Conservation (phyloP, 37 sponge, comb jelly and placozoan species). For the Agelas oroides region DNA sequence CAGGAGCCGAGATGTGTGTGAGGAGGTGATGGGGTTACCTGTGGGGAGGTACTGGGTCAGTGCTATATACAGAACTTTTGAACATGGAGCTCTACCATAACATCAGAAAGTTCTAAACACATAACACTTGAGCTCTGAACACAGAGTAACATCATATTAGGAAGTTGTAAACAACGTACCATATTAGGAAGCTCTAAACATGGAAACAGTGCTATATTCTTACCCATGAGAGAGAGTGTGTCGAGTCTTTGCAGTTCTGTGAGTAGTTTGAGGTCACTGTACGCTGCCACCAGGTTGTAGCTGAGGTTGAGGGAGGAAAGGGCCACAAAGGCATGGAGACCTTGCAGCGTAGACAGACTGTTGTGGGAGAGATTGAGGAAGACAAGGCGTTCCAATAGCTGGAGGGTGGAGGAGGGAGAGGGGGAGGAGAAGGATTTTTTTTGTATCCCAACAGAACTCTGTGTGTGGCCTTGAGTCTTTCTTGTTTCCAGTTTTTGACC, state of each 20-base stretch:
- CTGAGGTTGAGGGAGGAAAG: conserved; percentile 50
- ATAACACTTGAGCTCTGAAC: too few relatives aligned
- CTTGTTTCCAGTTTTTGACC: too few relatives aligned
- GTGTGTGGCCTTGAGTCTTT: too few relatives aligned
- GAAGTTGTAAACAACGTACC: neutral
- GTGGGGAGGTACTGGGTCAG: too few relatives aligned
- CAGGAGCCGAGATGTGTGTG: conserved; percentile 15
- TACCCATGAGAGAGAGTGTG: conserved; percentile 48
- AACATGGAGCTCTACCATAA: too few relatives aligned
- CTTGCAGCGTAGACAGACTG: conserved; percentile 26
- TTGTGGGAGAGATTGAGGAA: conserved; percentile 68
- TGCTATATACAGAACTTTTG: too few relatives aligned
- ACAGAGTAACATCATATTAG: neutral
- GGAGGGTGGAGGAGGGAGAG: neutral
- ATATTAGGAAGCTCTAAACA: neutral
- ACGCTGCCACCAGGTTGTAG: conserved; percentile 39
- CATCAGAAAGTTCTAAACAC: too few relatives aligned
- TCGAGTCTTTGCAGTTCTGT: conserved; percentile 31
- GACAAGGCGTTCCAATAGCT: conserved; percentile 66
- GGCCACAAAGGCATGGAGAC: conserved; percentile 55
- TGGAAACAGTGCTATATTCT: neutral
- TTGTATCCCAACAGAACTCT: neutral
- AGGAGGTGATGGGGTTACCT: conserved; percentile 62
- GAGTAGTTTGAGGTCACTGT: conserved; percentile 33
- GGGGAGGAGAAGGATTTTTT: neutral